Base-by-base conservation (phyloP, 1,140 invertebrate genomes). In the Hermetia illucens region DNA sequence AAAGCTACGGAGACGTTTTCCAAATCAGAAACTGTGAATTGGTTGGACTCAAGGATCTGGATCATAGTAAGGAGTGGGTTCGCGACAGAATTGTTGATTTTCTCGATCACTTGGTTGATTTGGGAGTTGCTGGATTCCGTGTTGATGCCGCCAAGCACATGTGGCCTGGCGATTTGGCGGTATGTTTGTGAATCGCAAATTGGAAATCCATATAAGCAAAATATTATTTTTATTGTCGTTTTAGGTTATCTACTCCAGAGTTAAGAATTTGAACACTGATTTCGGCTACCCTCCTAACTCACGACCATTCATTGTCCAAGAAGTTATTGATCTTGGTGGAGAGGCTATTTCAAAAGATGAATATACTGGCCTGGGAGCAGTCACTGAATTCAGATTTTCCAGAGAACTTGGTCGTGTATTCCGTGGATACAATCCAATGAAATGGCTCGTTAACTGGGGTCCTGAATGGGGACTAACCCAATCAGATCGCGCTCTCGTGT, bases 81-180 rank as follows among this genome's bases (percentile, higher is more conserved):
- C 63, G 74, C 27, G 55, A 58, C 0, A 79, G 74, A 52, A 73
- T 85, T 15, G 55, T 70, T 16, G 68, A 69, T 1, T 80, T 74
- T 46, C 41, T 85, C 39, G 83, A 86, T 57, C 60, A 65, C 18
- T 52, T 81, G 1, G 69, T 88, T 21, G 67, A 72, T 30, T 51
- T 71, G 19, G 86, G 87, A 5, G 80, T 89, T 2, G 83, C 83
- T 43, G 85, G 85, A 13, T 75, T 83, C 47, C 65, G 77, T 66
- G 61, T 79, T 3, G 77, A 79, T 48, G 76, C 76, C 15, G 74
- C 79, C 0, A 86, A 85, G 48, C 82, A 86, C 52, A 86, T 87
- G 79, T 84, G 77, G 77, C 82, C 82, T 0, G 46, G 40, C 6
- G 79, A 86, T 52, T 55, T 88, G 5, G 42, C 58, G 21, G 52